Evolutionary conservation across 2,113 vertebrate species (phyloP).

Genomic region (Cynoglossus semilaevis): DNA sequence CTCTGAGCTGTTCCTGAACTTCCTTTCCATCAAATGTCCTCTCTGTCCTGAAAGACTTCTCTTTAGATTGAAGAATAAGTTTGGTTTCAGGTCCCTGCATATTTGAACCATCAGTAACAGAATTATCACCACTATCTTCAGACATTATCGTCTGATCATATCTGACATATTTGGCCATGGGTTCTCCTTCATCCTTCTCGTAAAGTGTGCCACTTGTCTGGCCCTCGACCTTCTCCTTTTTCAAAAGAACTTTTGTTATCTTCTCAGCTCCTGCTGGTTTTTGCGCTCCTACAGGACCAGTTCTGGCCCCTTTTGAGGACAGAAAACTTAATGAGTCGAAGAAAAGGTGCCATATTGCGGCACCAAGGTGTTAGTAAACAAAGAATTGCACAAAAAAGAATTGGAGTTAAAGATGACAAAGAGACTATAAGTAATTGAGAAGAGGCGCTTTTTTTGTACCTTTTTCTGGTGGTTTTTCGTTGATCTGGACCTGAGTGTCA

Average conservation of each 20-base stretch:
- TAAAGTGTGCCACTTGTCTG: slow-evolving; percentile 2
- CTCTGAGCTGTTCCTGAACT: not conserved
- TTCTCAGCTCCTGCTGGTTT: slow-evolving; percentile 19
- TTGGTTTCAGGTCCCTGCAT: not conserved
- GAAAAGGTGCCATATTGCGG: slow-evolving; percentile 52
- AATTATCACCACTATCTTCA: slow-evolving; percentile 2
- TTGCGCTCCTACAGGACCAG: slow-evolving; percentile 1
- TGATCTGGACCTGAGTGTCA: slow-evolving; percentile 15
- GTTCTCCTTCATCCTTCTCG: not conserved
- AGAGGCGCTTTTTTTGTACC: slow-evolving; percentile 45
- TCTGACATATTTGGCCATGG: not conserved
- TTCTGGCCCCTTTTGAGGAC: slow-evolving; percentile 19
- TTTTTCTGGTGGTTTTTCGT: slow-evolving; percentile 31
- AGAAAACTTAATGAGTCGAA: slow-evolving; percentile 34
- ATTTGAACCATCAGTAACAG: slow-evolving; percentile 59
- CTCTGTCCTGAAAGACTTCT: not conserved
- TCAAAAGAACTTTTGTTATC: not conserved
- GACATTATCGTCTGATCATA: not conserved
- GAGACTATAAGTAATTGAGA: slow-evolving; percentile 8
- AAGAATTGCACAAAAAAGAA: slow-evolving; percentile 45
- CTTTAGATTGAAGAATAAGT: not conserved
- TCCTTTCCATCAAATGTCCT: not conserved
- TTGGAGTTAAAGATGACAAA: slow-evolving; percentile 39
- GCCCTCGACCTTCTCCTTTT: not conserved
- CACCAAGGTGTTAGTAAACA: slow-evolving; percentile 60